Conservation (phyloP, 2,113 vertebrate species). For the Pollachius pollachius region DNA sequence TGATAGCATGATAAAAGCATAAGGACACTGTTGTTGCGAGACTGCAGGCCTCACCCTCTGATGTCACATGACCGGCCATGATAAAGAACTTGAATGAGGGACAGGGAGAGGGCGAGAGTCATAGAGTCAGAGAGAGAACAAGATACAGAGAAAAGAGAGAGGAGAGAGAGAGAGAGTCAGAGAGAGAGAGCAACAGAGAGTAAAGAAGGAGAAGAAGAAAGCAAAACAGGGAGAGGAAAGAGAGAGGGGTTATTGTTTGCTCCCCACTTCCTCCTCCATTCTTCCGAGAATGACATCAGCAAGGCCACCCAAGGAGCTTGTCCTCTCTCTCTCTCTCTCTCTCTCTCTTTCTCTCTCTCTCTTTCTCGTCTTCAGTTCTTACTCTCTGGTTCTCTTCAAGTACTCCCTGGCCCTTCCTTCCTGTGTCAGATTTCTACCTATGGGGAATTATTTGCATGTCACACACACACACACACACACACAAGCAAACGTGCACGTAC, state of each 20-base stretch:
- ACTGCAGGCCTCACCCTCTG: constrained; percentile 23
- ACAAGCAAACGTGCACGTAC: background rate
- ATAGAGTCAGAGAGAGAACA: background rate
- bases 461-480: constrained; percentile 19
- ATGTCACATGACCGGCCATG: constrained; percentile 44
- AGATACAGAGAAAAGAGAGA: background rate
- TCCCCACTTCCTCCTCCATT: constrained; percentile 63
- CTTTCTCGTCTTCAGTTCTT: constrained; percentile 43
- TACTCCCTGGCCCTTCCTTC: constrained; percentile 48
- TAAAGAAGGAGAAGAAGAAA: constrained; percentile 23
- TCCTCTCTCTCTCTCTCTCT: constrained; percentile 13
- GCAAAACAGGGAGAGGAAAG: constrained; percentile 25
- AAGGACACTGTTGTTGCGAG: constrained; percentile 18
- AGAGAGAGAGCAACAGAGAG: constrained; percentile 10
- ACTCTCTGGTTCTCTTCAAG: constrained; percentile 54
- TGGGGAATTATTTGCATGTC: constrained; percentile 54
- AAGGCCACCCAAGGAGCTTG: constrained; percentile 75
- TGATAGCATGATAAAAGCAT: constrained; percentile 39
- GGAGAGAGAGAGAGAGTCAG: constrained; percentile 5
- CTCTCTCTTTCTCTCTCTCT: constrained; percentile 31
- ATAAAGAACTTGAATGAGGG: constrained; percentile 38
- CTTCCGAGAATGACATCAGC: constrained; percentile 75
- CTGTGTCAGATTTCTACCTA: constrained; percentile 63
- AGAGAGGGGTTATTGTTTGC: constrained; percentile 65
- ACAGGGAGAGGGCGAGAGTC: background rate